A percentile compares a stretch with the other conserved stretches of the same genome.
Conservation (phyloP, 1,140 invertebrate genomes). For the Alviniconcha marisindica region DNA sequence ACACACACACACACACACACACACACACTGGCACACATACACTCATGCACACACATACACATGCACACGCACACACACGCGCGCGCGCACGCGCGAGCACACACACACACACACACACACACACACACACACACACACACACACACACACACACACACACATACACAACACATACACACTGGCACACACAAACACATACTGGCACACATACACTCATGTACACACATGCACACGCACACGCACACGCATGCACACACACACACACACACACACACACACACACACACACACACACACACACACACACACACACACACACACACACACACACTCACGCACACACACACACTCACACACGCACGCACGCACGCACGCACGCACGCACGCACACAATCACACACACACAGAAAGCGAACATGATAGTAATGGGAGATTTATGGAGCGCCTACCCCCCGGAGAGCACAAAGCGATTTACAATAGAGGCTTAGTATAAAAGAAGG, state of each 20-base stretch:
- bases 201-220: background rate
- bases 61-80: background rate
- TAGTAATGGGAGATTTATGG: too few species aligned
- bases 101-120: background rate
- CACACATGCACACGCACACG: conserved; percentile 21
- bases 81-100: background rate
- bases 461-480: too few species aligned
- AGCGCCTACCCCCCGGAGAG: too few species aligned
- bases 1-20: background rate
- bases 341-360: background rate
- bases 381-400: too few species aligned
- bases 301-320: conserved; percentile 40
- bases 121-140: background rate
- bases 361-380: too few species aligned
- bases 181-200: conserved; percentile 10
- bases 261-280: conserved; percentile 36
- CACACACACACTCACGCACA: conserved; percentile 18
- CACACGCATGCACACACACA: conserved; percentile 18
- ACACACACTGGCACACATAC: background rate
- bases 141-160: background rate
- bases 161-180: conserved; percentile 29
- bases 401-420: too few species aligned
- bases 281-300: conserved; percentile 34
- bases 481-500: too few species aligned
- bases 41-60: background rate